Conservation (phyloP, 2,888 invertebrate species). For the Lumbricus terrestris region DNA sequence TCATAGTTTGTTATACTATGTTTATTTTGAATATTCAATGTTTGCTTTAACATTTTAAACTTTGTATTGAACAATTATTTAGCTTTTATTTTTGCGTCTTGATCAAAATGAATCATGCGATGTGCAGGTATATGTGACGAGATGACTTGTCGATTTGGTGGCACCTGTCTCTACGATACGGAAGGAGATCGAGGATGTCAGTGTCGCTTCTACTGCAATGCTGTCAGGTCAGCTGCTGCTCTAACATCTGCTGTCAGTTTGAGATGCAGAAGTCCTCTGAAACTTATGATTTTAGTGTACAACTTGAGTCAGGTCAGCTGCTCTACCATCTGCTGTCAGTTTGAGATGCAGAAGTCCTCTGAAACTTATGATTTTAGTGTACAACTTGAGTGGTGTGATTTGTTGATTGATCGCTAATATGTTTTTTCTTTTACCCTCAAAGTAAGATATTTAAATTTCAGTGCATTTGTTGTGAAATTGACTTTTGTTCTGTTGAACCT, state of each 20-base stretch:
- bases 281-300: neutral
- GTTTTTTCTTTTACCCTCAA: too few species aligned
- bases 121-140: constrained; percentile 51
- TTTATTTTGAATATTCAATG: neutral
- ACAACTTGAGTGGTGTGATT: neutral
- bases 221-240: constrained; percentile 47
- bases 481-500: too few species aligned
- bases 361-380: neutral
- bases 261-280: neutral
- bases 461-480: too few species aligned
- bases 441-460: too few species aligned
- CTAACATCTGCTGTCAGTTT: neutral
- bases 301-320: too few species aligned
- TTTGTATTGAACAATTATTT: neutral
- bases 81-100: neutral
- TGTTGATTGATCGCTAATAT: too few species aligned
- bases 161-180: constrained; percentile 68
- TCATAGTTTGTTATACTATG: neutral
- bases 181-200: constrained; percentile 77
- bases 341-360: neutral
- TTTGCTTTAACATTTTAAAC: neutral
- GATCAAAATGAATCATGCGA: neutral
- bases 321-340: neutral
- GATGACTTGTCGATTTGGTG: constrained; percentile 66
- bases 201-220: constrained; percentile 76